These are phyloP conservation scores for Cephus cinctus DNA, from an alignment of 1,140 invertebrate species.

Conservation along the genomic window DNA sequence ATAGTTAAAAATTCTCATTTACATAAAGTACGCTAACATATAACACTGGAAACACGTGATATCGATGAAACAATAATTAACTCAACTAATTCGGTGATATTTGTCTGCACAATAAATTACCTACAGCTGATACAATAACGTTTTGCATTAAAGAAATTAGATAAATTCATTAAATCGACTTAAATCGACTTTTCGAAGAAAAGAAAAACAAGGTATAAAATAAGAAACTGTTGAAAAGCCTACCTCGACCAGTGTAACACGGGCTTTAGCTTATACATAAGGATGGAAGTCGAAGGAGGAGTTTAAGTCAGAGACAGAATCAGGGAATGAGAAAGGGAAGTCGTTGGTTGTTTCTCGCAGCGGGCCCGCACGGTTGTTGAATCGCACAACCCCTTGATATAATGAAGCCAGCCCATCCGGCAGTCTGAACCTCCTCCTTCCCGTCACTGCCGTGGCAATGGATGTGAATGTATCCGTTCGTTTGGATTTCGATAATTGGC, in stretches of 20 bases:
- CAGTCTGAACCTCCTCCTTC: no score
- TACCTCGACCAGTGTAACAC: neutral
- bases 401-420: constrained; percentile 15
- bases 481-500: constrained; percentile 54
- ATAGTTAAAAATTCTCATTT: neutral
- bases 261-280: neutral
- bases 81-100: neutral
- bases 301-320: no score
- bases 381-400: constrained; percentile 17
- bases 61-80: no score
- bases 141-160: no score
- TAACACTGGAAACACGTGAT: no score
- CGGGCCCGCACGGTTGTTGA: constrained; percentile 8
- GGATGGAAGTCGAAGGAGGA: no score
- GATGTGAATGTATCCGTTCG: constrained; percentile 28
- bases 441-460: constrained; percentile 5
- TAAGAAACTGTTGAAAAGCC: neutral
- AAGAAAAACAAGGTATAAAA: neutral
- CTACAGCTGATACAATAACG: neutral
- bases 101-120: neutral
- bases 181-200: no score
- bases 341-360: neutral
- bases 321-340: no score
- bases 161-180: no score
- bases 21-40: neutral